Conservation (phyloP, 2,888 invertebrate genomes). For the Stenichneumon culpator region DNA sequence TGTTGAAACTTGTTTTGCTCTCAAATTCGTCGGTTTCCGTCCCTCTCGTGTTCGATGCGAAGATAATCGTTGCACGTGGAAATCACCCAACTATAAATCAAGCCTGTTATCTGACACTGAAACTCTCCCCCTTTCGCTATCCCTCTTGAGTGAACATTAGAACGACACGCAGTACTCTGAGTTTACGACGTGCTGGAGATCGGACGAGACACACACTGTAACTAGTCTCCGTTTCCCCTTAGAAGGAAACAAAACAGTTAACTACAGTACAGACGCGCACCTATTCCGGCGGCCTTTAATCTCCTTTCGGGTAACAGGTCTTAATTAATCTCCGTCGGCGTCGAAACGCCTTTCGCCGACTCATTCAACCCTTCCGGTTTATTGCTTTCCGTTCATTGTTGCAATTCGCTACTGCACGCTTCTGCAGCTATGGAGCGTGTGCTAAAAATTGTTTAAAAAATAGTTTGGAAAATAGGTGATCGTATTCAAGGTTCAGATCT, state of each 20-base stretch:
- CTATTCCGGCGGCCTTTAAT: neutral
- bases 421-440: neutral
- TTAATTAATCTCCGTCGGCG: neutral
- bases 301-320: neutral
- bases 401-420: neutral
- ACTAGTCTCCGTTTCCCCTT: neutral
- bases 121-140: conserved; percentile 11
- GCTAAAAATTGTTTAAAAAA: neutral
- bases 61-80: conserved; percentile 59
- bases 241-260: neutral
- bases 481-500: too few relatives aligned
- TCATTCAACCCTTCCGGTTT: neutral
- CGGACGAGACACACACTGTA: neutral
- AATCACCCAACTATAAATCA: conserved; percentile 43
- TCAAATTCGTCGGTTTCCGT: conserved; percentile 22
- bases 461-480: too few relatives aligned
- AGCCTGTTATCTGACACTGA: conserved; percentile 57
- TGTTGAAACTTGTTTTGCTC: conserved; percentile 12
- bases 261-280: neutral
- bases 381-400: neutral
- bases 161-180: neutral
- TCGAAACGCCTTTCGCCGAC: neutral
- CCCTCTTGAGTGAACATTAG: conserved; percentile 7
- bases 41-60: conserved; percentile 54
- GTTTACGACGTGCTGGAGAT: neutral